A percentile compares a stretch with the other conserved stretches of the same genome.
Conservation (phyloP, 2,797 vertebrate genomes). For the Micrastur ruficollis region DNA sequence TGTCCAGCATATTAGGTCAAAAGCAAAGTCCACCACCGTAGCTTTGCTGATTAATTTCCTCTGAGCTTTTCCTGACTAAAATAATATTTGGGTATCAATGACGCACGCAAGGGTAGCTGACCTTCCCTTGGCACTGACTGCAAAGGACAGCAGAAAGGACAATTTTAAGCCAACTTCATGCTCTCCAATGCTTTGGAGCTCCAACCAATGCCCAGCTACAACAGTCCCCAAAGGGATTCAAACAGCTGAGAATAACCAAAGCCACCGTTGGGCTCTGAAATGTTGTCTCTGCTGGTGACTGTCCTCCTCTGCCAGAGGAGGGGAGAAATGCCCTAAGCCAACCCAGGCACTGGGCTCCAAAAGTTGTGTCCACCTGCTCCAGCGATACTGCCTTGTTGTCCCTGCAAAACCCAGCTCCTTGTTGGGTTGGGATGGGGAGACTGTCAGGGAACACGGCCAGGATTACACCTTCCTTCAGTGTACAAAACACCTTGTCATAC, state of each 20-base stretch:
- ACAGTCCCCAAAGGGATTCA: neutral
- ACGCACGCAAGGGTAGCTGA: neutral
- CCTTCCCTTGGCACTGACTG: neutral
- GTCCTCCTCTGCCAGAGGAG: neutral
- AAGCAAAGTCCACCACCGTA: neutral
- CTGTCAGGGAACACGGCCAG: neutral
- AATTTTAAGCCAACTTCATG: neutral
- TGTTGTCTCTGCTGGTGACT: neutral
- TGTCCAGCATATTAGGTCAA: neutral
- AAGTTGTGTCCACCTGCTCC: neutral
- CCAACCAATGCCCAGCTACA: neutral
- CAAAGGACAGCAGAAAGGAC: constrained; percentile 8
- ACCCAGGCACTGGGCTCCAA: neutral
- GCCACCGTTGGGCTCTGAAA: fast-evolving
- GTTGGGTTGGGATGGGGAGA: neutral
- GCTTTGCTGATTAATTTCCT: constrained; percentile 11
- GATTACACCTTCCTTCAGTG: neutral
- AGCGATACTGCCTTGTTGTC: neutral
- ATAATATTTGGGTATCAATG: constrained; percentile 39
- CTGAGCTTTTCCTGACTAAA: neutral
- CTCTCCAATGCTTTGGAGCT: neutral
- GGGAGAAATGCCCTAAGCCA: neutral
- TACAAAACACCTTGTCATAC: neutral
- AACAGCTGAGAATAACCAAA: neutral
- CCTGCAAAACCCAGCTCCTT: neutral